Evolutionary conservation across 2,113 vertebrate species (phyloP).

Genomic region (Crotalus viridis): DNA sequence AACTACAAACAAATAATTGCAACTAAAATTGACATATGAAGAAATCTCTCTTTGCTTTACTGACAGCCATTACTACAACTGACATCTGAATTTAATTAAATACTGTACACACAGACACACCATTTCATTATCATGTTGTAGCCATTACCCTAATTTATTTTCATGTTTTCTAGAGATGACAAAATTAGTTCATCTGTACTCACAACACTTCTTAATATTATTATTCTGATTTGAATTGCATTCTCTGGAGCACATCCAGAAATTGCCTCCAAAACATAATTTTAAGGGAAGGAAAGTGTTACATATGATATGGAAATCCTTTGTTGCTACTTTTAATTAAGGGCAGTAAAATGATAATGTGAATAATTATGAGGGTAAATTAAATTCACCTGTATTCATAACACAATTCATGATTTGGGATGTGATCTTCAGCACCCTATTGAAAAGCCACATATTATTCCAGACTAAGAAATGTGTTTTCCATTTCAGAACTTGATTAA

Average conservation of each 20-base stretch:
- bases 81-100: conserved; percentile 25
- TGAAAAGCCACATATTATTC: not conserved
- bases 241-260: not conserved
- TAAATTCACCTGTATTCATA: not conserved
- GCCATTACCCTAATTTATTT: conserved; percentile 22
- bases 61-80: conserved; percentile 15
- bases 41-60: not conserved
- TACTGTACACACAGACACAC: not conserved
- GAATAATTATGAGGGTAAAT: not conserved
- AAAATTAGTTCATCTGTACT: conserved; percentile 17
- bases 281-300: not conserved
- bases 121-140: conserved; percentile 39
- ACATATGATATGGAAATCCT: not conserved
- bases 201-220: not conserved
- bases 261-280: not conserved
- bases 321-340: not conserved
- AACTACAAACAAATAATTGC: not conserved
- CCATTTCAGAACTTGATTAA: not conserved
- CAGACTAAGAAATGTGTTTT: not conserved
- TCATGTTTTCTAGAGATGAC: conserved; percentile 15
- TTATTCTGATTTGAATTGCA: not conserved
- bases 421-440: not conserved
- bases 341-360: not conserved
- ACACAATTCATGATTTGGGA: not conserved
- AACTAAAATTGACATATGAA: conserved; percentile 17